A percentile compares a stretch with the other conserved stretches of the same genome.
Evolutionary conservation across 2,888 invertebrate genomes (phyloP).

Genomic region (Drosophila borborema): DNA sequence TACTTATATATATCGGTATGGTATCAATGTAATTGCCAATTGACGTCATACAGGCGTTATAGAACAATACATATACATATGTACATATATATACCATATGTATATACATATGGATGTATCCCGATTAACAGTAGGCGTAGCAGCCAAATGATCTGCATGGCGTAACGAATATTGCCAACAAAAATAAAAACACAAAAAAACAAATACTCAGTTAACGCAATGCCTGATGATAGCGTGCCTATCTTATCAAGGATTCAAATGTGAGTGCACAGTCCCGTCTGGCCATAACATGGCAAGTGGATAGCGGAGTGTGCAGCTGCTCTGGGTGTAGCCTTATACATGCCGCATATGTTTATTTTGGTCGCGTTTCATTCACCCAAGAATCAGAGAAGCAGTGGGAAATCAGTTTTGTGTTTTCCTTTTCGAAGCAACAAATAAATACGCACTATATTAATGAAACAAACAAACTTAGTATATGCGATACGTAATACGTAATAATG

Average conservation of each 20-base stretch:
- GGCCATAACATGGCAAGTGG: background rate
- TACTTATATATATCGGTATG: background rate
- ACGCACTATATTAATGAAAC: no score
- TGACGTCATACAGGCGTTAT: constrained; percentile 57
- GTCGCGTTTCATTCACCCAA: constrained; percentile 25
- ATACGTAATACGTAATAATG: no score
- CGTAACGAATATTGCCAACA: constrained; percentile 58
- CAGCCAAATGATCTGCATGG: constrained; percentile 12
- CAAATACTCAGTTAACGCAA: constrained; percentile 20
- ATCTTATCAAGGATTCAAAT: constrained; percentile 58
- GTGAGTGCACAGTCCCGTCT: constrained; percentile 1
- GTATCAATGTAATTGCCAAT: constrained; percentile 1
- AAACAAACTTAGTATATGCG: no score
- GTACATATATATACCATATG: background rate
- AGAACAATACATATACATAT: background rate
- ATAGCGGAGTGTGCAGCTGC: background rate
- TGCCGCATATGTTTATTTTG: constrained; percentile 19
- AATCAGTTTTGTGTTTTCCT: constrained; percentile 5
- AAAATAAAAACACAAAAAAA: constrained; percentile 28
- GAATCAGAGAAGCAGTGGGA: constrained; percentile 12
- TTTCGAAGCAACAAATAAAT: background rate
- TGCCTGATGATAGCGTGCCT: constrained; percentile 52
- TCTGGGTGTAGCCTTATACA: constrained; percentile 29
- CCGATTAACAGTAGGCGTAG: constrained; percentile 18
- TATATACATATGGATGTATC: background rate